Conservation (phyloP, 2,888 invertebrate species). For the Andricus curvator region DNA sequence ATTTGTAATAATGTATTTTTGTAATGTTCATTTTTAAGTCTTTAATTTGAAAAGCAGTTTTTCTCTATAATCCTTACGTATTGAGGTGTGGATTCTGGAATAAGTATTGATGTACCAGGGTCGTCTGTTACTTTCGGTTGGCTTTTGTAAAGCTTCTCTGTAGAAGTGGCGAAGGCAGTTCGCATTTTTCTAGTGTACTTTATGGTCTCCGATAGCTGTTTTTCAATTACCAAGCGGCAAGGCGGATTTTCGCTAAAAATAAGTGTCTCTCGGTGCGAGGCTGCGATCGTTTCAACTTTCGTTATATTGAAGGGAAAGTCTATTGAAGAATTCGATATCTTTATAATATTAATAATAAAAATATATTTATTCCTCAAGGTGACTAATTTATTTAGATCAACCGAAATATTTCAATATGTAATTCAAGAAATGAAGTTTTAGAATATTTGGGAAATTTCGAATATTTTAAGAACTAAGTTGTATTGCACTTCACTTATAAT, state of each 20-base stretch:
- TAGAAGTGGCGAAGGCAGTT: slow-evolving; percentile 61
- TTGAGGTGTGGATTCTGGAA: slow-evolving; percentile 22
- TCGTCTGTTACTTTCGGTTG: slow-evolving; percentile 60
- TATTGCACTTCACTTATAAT: too few species aligned
- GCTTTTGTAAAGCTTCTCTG: slow-evolving; percentile 55
- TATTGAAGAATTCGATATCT: background rate
- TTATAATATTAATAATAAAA: background rate
- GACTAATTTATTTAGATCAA: background rate
- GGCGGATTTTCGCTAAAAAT: slow-evolving; percentile 47
- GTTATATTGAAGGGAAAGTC: slow-evolving; percentile 9
- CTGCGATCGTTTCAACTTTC: slow-evolving; percentile 19
- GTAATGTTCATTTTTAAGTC: background rate
- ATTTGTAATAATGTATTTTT: background rate
- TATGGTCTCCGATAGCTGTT: slow-evolving; percentile 65
- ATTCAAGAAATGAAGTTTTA: too few species aligned
- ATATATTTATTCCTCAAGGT: background rate
- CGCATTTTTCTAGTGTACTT: slow-evolving; percentile 67
- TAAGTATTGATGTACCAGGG: slow-evolving; percentile 44
- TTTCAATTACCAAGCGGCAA: slow-evolving; percentile 65
- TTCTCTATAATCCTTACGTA: background rate
- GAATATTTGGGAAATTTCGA: too few species aligned
- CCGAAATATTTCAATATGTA: too few species aligned
- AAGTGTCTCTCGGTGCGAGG: slow-evolving; percentile 29
- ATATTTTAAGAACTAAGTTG: too few species aligned
- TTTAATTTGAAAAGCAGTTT: background rate